Conservation (phyloP, 2,797 vertebrate species). For the Sebastes hubbsi region DNA sequence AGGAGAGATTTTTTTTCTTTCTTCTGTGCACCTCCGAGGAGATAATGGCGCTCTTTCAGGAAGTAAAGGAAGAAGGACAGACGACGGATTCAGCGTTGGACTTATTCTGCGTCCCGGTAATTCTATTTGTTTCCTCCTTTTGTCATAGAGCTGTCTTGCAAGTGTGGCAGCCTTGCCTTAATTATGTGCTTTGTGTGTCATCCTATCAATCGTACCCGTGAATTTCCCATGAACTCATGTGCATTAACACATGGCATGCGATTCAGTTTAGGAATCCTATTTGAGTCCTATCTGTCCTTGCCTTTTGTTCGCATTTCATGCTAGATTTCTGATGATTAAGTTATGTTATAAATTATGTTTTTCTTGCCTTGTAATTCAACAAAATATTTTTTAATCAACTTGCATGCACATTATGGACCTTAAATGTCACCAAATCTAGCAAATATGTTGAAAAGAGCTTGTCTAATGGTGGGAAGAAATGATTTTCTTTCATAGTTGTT, state of each 20-base stretch:
- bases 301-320: not conserved
- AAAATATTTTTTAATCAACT: not conserved
- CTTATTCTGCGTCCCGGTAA: not conserved
- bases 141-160: not conserved
- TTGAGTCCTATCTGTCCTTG: not conserved
- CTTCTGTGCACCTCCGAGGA: constrained; percentile 21
- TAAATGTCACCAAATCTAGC: not conserved
- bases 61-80: constrained; percentile 39
- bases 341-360: not conserved
- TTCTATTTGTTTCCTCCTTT: not conserved
- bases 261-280: not conserved
- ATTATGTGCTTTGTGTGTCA: not conserved
- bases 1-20: constrained; percentile 31
- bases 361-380: not conserved
- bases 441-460: not conserved
- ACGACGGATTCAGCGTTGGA: constrained; percentile 26
- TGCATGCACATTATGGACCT: not conserved
- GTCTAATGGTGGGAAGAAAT: not conserved
- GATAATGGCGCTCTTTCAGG: constrained; percentile 46
- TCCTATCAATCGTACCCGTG: not conserved
- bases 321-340: not conserved
- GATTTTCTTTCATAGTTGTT: not conserved
- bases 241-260: not conserved
- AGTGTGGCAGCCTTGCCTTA: not conserved
- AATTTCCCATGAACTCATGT: not conserved